A percentile compares a stretch with the other conserved stretches of the same genome.
Conservation (phyloP, 2,888 invertebrate species). For the Salticus scenicus region DNA sequence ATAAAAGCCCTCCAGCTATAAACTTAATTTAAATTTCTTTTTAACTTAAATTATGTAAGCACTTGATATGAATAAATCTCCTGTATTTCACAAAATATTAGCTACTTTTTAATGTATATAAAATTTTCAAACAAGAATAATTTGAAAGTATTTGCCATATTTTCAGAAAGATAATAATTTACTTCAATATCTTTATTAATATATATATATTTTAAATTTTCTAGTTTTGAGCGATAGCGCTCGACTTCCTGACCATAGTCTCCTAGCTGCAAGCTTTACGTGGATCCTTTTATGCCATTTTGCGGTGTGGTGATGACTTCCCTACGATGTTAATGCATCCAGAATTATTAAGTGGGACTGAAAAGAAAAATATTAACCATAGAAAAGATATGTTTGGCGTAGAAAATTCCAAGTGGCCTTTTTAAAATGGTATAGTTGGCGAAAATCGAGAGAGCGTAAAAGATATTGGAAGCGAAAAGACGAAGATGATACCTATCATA, state of each 20-base stretch:
- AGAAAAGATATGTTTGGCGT: conserved; percentile 17
- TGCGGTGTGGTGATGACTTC: conserved; percentile 57
- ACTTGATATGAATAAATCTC: too few relatives aligned
- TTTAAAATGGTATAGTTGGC: conserved; percentile 8
- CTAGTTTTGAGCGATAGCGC: conserved; percentile 54
- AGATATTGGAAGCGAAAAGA: conserved; percentile 1
- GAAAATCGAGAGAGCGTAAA: background rate
- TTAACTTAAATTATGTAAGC: too few relatives aligned
- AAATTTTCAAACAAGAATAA: too few relatives aligned
- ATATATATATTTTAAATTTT: too few relatives aligned
- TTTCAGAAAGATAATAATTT: too few relatives aligned
- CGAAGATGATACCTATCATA: conserved; percentile 47
- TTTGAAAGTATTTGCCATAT: too few relatives aligned
- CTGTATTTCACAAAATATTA: too few relatives aligned
- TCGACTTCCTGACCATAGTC: conserved; percentile 49
- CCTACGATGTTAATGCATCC: background rate
- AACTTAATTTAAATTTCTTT: too few relatives aligned
- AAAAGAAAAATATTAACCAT: background rate
- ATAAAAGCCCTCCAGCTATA: too few relatives aligned
- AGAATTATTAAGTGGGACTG: background rate
- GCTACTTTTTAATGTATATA: too few relatives aligned
- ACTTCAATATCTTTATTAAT: too few relatives aligned
- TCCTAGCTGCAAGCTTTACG: conserved; percentile 59
- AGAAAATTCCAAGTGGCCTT: conserved; percentile 63
- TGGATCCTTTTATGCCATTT: conserved; percentile 58